These are phyloP conservation scores for Prionailurus viverrinus DNA, from an alignment of 2,113 vertebrate genomes.

Conservation along the genomic window DNA sequence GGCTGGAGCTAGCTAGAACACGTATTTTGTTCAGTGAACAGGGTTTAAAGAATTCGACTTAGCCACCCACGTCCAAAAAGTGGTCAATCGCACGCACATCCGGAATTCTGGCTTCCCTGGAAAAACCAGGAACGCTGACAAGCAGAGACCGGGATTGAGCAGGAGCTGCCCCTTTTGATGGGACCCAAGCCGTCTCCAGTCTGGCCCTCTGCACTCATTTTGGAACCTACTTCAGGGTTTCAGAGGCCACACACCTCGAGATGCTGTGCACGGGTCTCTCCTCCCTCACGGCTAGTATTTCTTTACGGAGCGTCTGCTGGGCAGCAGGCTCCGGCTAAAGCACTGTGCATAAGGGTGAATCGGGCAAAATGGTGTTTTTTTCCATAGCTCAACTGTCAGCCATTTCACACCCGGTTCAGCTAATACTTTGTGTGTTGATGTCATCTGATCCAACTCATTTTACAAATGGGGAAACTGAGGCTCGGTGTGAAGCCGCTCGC, in stretches of 20 bases:
- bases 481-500: not conserved
- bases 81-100: not conserved
- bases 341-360: not conserved
- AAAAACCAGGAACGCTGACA: not conserved
- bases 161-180: rapidly evolving
- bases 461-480: not conserved
- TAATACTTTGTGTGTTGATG: rapidly evolving
- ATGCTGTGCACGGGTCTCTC: rapidly evolving
- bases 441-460: rapidly evolving
- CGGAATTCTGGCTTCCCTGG: not conserved
- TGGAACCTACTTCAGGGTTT: not conserved
- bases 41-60: not conserved
- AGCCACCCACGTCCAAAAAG: not conserved
- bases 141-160: rapidly evolving
- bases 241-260: not conserved
- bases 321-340: not conserved
- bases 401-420: rapidly evolving
- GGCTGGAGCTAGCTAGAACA: not conserved
- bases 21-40: rapidly evolving
- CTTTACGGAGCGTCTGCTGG: rapidly evolving
- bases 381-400: not conserved
- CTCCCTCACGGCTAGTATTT: too few relatives aligned
- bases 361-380: rapidly evolving
- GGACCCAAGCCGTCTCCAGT: not conserved
- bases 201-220: rapidly evolving